These are phyloP conservation scores for Parnassius orleans DNA, from an alignment of 2,888 invertebrate genomes.

Conservation along the genomic window DNA sequence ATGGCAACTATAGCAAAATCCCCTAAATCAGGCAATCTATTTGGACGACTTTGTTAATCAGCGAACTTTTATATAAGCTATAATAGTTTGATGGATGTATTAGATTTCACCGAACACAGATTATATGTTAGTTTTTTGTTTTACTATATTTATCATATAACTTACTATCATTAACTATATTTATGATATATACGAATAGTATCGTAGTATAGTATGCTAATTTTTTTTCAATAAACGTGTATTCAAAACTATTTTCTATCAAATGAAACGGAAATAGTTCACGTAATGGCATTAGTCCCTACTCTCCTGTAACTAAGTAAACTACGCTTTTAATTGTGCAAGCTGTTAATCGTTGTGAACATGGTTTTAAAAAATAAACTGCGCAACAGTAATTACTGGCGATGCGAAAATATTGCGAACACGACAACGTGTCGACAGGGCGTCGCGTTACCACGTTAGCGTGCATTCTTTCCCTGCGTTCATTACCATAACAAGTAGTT, in stretches of 20 bases:
- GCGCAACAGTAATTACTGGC: constrained; percentile 61
- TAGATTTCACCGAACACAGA: no score
- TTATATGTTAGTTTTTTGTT: no score
- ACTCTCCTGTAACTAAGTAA: constrained; percentile 10
- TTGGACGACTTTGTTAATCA: no score
- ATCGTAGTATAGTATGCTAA: no score
- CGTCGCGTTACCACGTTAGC: constrained; percentile 71
- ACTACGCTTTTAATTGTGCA: constrained; percentile 24
- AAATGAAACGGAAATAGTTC: constrained; percentile 17
- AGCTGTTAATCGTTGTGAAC: constrained; percentile 40
- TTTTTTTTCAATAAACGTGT: no score
- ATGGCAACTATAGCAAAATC: no score
- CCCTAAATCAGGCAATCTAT: no score
- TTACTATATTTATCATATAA: no score
- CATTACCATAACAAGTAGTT: constrained; percentile 80
- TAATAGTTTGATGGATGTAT: no score
- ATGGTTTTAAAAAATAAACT: constrained; percentile 50
- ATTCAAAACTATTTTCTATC: background rate
- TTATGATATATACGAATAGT: no score
- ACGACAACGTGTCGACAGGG: constrained; percentile 75
- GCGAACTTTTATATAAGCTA: no score
- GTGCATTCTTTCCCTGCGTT: constrained; percentile 77
- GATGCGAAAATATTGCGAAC: constrained; percentile 70
- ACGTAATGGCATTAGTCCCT: constrained; percentile 18
- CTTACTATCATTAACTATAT: no score